Percentiles rank a stretch among this genome's conserved stretches.
phyloP scores from a whole-genome alignment of 2,888 invertebrate species.

The Aspidiotus rigidus region DNA sequence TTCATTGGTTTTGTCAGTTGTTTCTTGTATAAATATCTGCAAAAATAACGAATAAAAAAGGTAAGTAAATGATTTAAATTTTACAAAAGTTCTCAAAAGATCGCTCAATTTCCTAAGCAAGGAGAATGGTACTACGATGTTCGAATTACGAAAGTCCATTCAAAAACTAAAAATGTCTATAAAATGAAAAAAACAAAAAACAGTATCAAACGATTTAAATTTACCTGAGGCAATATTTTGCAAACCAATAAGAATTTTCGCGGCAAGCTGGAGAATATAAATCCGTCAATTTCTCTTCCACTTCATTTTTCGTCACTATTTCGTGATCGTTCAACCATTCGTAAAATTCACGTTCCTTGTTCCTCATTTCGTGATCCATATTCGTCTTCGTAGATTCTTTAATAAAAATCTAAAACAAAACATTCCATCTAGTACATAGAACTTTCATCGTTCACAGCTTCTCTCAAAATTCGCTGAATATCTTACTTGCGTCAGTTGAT shows the following conservation, averaged over 20 bases:
- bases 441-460: background rate
- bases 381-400: background rate
- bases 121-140: no score
- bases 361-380: background rate
- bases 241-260: constrained; percentile 10
- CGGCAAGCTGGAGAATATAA: background rate
- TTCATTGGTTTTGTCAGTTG: constrained; percentile 3
- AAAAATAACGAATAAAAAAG: background rate
- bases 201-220: background rate
- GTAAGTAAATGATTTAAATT: no score
- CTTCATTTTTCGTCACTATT: constrained; percentile 8
- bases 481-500: constrained; percentile 9
- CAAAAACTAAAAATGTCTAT: no score
- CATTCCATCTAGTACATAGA: background rate
- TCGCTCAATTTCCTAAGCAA: background rate
- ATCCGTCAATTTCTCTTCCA: constrained; percentile 8
- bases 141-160: no score
- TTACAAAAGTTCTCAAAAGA: background rate
- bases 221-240: constrained; percentile 22
- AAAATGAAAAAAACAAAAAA: no score
- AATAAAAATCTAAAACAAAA: background rate
- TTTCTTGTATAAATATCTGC: constrained; percentile 8
- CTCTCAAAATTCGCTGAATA: background rate
- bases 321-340: constrained; percentile 6
- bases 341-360: constrained; percentile 13